Evolutionary conservation across 2,113 vertebrate genomes (phyloP).

Genomic region (Dicaeum eximium): DNA sequence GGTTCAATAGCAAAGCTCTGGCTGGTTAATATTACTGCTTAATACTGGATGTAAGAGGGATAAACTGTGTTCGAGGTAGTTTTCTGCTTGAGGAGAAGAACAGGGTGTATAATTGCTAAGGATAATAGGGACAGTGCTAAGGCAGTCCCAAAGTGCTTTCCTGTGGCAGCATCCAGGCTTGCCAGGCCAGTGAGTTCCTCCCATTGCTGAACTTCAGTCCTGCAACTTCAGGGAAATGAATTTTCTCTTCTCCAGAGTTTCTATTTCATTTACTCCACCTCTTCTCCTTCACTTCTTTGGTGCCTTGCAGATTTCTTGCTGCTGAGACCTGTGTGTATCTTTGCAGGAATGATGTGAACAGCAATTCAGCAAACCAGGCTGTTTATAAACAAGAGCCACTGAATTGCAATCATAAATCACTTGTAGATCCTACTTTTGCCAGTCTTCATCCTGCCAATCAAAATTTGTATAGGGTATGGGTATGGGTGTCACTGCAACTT

Average conservation of each 20-base stretch:
- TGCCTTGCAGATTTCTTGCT: neutral
- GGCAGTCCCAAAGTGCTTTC: neutral
- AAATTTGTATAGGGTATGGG: neutral
- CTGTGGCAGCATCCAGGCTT: neutral
- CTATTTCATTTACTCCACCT: neutral
- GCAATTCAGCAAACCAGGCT: neutral
- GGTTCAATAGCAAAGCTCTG: neutral
- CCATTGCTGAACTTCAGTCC: neutral
- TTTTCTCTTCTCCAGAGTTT: neutral
- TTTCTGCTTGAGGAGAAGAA: conserved; percentile 27
- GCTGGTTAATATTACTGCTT: conserved; percentile 33
- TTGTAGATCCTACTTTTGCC: neutral
- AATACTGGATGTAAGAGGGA: conserved; percentile 40
- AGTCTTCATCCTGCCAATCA: neutral
- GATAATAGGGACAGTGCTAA: neutral
- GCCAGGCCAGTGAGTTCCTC: neutral
- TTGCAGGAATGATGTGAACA: neutral
- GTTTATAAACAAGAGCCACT: conserved; percentile 1
- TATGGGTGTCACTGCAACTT: neutral
- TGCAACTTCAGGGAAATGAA: neutral
- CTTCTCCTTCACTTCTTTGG: neutral
- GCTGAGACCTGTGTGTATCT: neutral
- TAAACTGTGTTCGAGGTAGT: conserved; percentile 32
- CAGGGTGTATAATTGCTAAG: neutral
- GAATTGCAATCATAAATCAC: neutral